Base-by-base conservation (phyloP, 2,113 vertebrate genomes). In the Mesitornis unicolor region DNA sequence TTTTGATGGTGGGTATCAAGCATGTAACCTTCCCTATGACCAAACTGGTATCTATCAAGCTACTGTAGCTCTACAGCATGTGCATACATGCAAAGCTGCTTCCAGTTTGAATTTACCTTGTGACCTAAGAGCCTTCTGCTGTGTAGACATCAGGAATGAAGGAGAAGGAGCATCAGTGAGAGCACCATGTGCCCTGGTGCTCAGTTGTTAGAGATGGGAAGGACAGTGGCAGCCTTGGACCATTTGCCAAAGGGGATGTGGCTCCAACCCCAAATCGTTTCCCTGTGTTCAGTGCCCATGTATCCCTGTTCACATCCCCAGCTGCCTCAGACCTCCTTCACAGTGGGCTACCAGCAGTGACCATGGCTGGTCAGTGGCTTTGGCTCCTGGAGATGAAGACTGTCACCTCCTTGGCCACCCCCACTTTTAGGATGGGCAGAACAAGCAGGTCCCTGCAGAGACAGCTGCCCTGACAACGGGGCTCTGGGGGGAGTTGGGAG, bases 21-120 rank as follows among this genome's bases (percentile, higher is more conserved):
- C 11, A 17, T 7, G 3, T 68, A 35, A 42, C 38, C 11, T 71
- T 61, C 59, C 43, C n/a, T 17, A 13, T 28, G 22, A 20, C 10
- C 26, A 17, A 20, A 29, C 0, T 15, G 38, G 6, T 19, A 67
- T 75, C n/a, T 1, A 0, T 45, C 57, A 22, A 7, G 50, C 25
- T 51, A 12, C 10, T 8, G 15, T 18, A 50, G 22, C 53, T 83
- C 35, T 86, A 11, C 0, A 0, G 51, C 42, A 45, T 4, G 6
- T 14, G 43, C 18, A 1, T 48, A 11, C 1, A 0, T 64, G 33
- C 38, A 85, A 79, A 64, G 45, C 42, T 9, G 5, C 65, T 92
- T 92, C n/a, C 35, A 70, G n/a, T 60, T 76, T 64, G 22, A 14
- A 28, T 73, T 92, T 6, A 63, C 13, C 29, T 79, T 76, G 35